Evolutionary conservation across 2,797 vertebrate species (phyloP), one percentile per base, ranked within the genome.

Genomic region (Cyprinodon diabolis): DNA sequence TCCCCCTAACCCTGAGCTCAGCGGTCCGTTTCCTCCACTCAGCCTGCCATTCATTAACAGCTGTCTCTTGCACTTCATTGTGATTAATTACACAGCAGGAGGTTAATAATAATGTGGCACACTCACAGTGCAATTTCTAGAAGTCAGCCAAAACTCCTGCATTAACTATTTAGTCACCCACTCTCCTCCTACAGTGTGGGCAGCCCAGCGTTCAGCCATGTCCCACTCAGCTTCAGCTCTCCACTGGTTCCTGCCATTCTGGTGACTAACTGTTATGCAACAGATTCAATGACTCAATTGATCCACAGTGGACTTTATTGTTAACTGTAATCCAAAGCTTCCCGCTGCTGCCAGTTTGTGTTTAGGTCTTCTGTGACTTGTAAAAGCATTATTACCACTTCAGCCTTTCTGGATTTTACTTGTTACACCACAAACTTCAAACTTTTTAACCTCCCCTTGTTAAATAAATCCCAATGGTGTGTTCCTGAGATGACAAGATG

Each of bases 231-330:
- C 78, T 62, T 74, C 85, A 76, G 80, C 82, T 81, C 84, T 87
- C 86, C 79, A 80, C 79, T 58, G 69, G 84, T 74, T 87, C 87
- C 82, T 83, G 85, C 84, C 81, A 81, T 77, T 85, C 86, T 84
- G 88, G 90, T 92, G 92, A 92, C 92, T 91, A 90, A 66, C 75
- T 89, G 88, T 94, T 94, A 94, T 84, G 89, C 84, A 93, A 94
- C 91, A 75, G 81, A 84, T 86, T 88, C 86, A 87, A n/a, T 91
- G 89, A 90, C 84, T 93, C 86, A 92, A 87, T 87, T 86, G 84
- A 91, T 89, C 82, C 78, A 82, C 83, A 80, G 40, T 69, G 79
- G 81, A 82, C 76, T 87, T 52, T 73, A 87, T 81, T 75, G 68
- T 83, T 69, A 86, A 77, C 72, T 69, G 56, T 51, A 76, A 81